Evolutionary conservation across 1,140 invertebrate genomes (phyloP), one percentile per base, ranked within the genome.

Genomic region (Coenobita brevimanus): DNA sequence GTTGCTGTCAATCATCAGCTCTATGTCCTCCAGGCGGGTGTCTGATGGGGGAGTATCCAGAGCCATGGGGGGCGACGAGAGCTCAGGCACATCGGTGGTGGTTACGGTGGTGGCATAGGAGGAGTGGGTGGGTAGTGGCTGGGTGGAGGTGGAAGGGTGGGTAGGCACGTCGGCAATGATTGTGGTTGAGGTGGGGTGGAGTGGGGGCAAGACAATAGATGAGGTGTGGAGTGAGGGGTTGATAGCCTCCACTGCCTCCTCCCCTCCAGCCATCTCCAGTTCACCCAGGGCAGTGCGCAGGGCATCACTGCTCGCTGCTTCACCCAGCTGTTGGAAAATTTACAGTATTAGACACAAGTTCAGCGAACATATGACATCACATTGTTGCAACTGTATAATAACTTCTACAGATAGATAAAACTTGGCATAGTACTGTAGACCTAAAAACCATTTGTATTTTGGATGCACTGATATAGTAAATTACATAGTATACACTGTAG

Each of bases 1-100:
- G 50, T 89, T 54, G 30, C 75, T 71, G 89, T 92, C 94, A 81
- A 95, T 95, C 91, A 96, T 92, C 75, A 92, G 88, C 83, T 92
- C 95, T 46, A 95, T 93, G 91, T 96, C 95, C 91, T 96, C 95
- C 4, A 95, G 94, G 73, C 94, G 94, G 78, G 95, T 93, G 54
- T 94, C 93, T 21, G 85, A 83, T 46, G 78, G 81, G 82, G 80
- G 88, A 83, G 41, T 71, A 69, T 78, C 69, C 71, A 83, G 81
- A 75, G 80, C 76, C 43, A 75, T 50, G 38, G 46, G 88, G 78
- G 86, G 17, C 76, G 78, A 81, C 73, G 86, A 81, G n/a, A 83
- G 88, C 73, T 84, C 57, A 73, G 62, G 82, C 82, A 82, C 81
- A 81, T 89, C 83, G 81, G 86, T 85, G 76, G 89, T 89, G 82